Evolutionary conservation across 2,797 vertebrate genomes (phyloP).

Genomic region (Xenops minutus): DNA sequence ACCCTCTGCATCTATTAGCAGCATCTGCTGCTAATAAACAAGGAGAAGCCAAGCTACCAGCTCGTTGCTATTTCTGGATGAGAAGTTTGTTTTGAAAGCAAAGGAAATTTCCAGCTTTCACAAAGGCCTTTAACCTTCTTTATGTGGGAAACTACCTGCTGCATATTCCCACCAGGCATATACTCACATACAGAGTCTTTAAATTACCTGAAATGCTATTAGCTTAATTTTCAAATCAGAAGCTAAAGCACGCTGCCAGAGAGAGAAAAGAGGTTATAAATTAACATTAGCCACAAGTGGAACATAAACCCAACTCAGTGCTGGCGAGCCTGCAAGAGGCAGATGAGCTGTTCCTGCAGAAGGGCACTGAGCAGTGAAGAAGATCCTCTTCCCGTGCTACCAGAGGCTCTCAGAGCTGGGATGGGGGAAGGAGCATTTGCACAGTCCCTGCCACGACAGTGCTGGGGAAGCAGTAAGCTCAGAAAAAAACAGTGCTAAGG

Average conservation of each 20-base stretch:
- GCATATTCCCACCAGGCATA: neutral
- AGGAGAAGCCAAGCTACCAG: constrained; percentile 39
- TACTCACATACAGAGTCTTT: neutral
- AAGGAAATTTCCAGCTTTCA: constrained; percentile 54
- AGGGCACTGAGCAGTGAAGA: neutral
- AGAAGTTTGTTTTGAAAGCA: constrained; percentile 31
- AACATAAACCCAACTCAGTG: neutral
- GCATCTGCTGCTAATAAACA: constrained; percentile 55
- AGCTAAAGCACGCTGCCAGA: neutral
- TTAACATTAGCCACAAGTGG: neutral
- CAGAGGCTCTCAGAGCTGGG: neutral
- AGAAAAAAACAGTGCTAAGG: neutral
- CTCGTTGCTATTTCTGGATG: constrained; percentile 45
- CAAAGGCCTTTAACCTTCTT: neutral
- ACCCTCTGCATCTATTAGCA: constrained; percentile 3
- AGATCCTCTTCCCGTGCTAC: neutral
- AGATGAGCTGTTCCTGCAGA: neutral
- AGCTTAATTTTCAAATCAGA: constrained; percentile 16
- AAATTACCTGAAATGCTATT: neutral
- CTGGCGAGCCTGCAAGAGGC: neutral
- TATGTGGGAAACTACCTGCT: constrained; percentile 18
- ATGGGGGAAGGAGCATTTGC: neutral
- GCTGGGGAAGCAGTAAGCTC: neutral
- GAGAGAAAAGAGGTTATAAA: neutral
- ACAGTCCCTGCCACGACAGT: neutral